Conservation (phyloP, 2,113 vertebrate genomes). For the Thalassarche chlororhynchos region DNA sequence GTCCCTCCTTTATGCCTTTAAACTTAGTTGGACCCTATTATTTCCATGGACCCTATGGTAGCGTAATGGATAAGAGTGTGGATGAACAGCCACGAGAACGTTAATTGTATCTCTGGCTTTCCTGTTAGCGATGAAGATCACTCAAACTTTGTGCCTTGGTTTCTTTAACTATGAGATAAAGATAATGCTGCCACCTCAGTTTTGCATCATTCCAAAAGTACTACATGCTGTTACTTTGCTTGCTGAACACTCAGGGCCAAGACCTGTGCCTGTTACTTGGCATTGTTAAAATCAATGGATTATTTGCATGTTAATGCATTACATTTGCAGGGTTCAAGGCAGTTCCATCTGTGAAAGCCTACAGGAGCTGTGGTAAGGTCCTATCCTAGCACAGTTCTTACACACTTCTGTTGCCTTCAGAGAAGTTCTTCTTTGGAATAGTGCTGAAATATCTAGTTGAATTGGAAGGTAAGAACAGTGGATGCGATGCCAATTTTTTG, state of each 20-base stretch:
- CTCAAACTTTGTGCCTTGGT: background rate
- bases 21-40: background rate
- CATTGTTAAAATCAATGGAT: background rate
- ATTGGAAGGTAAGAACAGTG: background rate
- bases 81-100: background rate
- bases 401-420: background rate
- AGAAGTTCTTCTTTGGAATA: background rate
- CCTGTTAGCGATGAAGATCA: background rate
- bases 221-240: background rate
- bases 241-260: background rate
- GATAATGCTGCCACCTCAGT: background rate
- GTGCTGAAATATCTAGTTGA: background rate
- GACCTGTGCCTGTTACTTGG: background rate
- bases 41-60: background rate
- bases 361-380: background rate
- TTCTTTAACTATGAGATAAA: background rate
- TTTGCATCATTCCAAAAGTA: background rate
- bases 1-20: background rate
- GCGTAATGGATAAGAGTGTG: background rate
- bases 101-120: background rate
- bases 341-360: background rate
- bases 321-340: background rate
- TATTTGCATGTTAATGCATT: background rate
- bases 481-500: background rate
- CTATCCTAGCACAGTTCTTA: background rate